phyloP scores from a whole-genome alignment of 2,797 vertebrate species.

The Parauchenoglanis punctatus region DNA sequence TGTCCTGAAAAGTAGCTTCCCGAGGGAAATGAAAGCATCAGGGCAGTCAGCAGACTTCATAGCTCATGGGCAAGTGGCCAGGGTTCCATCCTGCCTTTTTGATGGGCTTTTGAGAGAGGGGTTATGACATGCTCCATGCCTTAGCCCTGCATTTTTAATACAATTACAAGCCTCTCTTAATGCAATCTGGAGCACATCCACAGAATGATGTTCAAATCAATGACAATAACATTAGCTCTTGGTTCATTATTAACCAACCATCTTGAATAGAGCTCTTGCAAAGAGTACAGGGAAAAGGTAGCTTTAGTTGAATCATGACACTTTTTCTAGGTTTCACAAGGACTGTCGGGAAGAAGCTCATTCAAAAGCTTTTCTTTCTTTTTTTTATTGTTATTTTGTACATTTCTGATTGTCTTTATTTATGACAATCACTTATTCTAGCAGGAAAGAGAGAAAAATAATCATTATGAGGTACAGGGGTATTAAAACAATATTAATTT shows the following conservation, averaged over 20 bases:
- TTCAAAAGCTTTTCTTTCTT: neutral
- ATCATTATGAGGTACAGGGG: neutral
- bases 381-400: neutral
- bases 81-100: conserved; percentile 39
- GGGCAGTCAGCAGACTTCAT: conserved; percentile 71
- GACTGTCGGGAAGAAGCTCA: neutral
- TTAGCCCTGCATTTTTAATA: conserved; percentile 69
- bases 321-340: neutral
- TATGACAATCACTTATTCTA: neutral
- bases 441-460: neutral
- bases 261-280: conserved; percentile 24
- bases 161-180: conserved; percentile 73
- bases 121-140: conserved; percentile 67
- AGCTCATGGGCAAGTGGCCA: conserved; percentile 63
- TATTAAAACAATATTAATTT: neutral
- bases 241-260: conserved; percentile 47
- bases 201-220: conserved; percentile 72
- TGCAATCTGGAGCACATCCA: conserved; percentile 74
- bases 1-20: conserved; percentile 61
- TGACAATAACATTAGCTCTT: conserved; percentile 68
- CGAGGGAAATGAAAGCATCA: conserved; percentile 68
- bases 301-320: neutral
- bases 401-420: neutral
- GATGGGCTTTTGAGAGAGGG: conserved; percentile 49
- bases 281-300: neutral